Evolutionary conservation across 1,140 invertebrate species (phyloP).

Genomic region (Cydia splendana): DNA sequence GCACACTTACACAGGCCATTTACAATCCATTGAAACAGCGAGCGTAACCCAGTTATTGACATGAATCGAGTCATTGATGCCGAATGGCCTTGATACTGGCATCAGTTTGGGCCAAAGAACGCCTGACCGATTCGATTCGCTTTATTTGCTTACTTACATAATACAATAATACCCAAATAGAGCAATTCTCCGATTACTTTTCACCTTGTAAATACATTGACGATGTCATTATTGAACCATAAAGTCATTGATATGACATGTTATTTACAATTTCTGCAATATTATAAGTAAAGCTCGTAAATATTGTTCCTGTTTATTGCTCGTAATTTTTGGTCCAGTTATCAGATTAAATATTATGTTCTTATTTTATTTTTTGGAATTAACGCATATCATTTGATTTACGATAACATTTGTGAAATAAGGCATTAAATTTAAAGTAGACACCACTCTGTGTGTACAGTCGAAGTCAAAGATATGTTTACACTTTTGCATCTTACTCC

Average conservation of each 20-base stretch:
- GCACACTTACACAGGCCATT: background rate
- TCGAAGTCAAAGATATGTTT: no score
- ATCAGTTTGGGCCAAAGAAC: conserved; percentile 17
- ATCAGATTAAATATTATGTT: background rate
- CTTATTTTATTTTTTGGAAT: background rate
- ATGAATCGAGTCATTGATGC: conserved; percentile 26
- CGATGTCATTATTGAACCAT: conserved; percentile 9
- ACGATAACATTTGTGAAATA: no score
- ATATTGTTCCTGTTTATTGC: background rate
- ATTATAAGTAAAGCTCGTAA: background rate
- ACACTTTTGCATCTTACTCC: no score
- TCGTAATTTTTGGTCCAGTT: background rate
- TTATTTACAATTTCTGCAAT: background rate
- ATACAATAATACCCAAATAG: conserved; percentile 15
- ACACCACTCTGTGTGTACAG: no score
- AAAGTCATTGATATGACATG: background rate
- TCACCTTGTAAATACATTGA: conserved; percentile 23
- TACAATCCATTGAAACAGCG: conserved; percentile 2
- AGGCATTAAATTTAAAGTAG: background rate
- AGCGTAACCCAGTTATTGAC: conserved; percentile 30
- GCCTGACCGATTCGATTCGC: conserved; percentile 21
- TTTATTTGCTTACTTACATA: conserved; percentile 23
- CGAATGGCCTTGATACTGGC: conserved; percentile 18
- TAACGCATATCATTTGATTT: no score
- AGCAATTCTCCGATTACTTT: conserved; percentile 1